Evolutionary conservation across 2,113 vertebrate species (phyloP), one percentile per base, ranked within the genome.

Genomic region (Donacobius atricapilla): DNA sequence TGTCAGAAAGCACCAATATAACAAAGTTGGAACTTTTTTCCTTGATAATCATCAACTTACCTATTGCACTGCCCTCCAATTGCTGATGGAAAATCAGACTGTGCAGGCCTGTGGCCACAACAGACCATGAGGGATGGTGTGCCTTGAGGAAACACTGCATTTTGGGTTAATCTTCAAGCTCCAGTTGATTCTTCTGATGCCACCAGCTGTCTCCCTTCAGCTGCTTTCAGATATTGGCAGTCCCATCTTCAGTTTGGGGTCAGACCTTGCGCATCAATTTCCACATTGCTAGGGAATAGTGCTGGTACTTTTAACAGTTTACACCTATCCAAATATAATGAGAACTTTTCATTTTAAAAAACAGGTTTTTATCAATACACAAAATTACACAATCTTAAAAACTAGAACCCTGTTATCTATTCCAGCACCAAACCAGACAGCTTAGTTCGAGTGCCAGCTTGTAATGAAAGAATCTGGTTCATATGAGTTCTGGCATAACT

Each of bases 61-160:
- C 17, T 50, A 48, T 9, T 0, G 1, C 30, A 54, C 78, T 0
- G 0, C 27, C 37, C 14, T 85, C 51, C 51, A 50, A 28, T 54
- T 96, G 42, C 42, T 19, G 70, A 66, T 48, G 60, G 64, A 87
- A 95, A 83, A 47, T 23, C 30, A 75, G 51, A 25, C 42, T 87
- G 25, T 24, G 37, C 48, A 70, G 68, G 70, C 51, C 44, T 73
- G 22, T 63, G 30, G 25, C 42, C 15, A 45, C 1, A 17, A 40
- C 17, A 72, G 21, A 23, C 37, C 8, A 23, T 7, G 2, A n/a
- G 7, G 39, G 64, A 86, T 3, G 31, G 47, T 63, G 66, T 22
- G 16, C 42, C 77, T 42, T 7, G 2, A 47, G 31, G 39, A 48
- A 92, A 83, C n/a, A 12, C 16, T 33, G 12, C 3, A 5, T 44